A percentile compares a stretch with the other conserved stretches of the same genome.
These are phyloP conservation scores for Chrysolina oricalcia DNA, from an alignment of 2,888 invertebrate species.

Conservation along the genomic window DNA sequence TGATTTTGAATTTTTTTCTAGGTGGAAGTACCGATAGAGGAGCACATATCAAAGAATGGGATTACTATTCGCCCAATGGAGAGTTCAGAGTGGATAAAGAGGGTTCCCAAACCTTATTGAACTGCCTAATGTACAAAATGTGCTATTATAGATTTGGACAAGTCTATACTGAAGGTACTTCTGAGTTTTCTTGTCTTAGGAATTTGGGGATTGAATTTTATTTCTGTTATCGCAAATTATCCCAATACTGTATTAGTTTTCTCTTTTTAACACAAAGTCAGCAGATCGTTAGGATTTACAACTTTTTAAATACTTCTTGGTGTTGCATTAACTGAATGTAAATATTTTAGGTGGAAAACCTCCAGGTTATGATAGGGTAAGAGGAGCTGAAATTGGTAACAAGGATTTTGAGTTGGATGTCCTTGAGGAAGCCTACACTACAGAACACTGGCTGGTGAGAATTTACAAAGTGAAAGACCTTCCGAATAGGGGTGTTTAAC, in stretches of 20 bases:
- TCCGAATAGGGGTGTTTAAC: constrained; percentile 86
- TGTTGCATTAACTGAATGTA: not conserved
- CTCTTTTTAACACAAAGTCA: too few species aligned
- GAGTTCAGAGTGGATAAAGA: constrained; percentile 98
- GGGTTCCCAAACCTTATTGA: constrained; percentile 91
- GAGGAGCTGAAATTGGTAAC: constrained; percentile 98
- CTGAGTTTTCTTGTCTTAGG: not conserved
- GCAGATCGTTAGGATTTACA: too few species aligned
- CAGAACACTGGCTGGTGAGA: constrained; percentile 99
- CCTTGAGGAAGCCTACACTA: constrained; percentile 99
- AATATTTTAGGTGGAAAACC: constrained; percentile 82
- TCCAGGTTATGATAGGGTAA: constrained; percentile 95
- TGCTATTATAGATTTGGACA: constrained; percentile 98
- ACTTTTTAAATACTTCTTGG: too few species aligned
- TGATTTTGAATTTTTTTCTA: constrained; percentile 45
- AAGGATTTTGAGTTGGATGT: constrained; percentile 98
- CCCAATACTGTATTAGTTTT: too few species aligned
- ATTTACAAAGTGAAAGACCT: constrained; percentile 98
- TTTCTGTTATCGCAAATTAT: too few species aligned
- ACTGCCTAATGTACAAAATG: constrained; percentile 99
- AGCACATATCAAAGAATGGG: constrained; percentile 95
- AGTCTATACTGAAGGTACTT: constrained; percentile 90
- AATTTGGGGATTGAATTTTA: too few species aligned
- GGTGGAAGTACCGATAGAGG: constrained; percentile 97
- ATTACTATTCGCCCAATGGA: constrained; percentile 96